Conservation (phyloP, 2,888 invertebrate species). For the Drosophila fulvimacula region DNA sequence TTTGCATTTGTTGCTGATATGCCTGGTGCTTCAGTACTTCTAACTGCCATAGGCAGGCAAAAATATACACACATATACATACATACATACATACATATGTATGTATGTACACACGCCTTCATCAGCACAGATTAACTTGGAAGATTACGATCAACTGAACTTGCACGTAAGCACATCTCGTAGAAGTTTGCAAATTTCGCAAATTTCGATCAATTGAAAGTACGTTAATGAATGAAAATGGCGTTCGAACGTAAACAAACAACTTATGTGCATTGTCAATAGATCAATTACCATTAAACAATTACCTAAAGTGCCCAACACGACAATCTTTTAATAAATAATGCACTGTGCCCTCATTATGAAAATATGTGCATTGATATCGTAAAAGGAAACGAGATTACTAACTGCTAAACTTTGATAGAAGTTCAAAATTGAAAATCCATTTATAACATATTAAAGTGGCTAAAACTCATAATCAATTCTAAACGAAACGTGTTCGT, state of each 20-base stretch:
- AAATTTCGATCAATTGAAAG: constrained; percentile 18
- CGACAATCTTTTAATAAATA: not conserved
- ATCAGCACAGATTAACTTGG: constrained; percentile 1
- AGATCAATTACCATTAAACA: constrained; percentile 28
- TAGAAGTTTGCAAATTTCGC: constrained; percentile 9
- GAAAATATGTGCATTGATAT: not conserved
- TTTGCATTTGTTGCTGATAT: constrained; percentile 21
- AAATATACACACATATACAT: not conserved
- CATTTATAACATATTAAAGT: constrained; percentile 16
- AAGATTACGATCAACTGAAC: constrained; percentile 9
- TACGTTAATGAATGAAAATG: constrained; percentile 25
- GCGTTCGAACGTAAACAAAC: constrained; percentile 6
- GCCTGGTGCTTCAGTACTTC: not conserved
- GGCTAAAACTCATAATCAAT: constrained; percentile 6
- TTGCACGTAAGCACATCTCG: constrained; percentile 27
- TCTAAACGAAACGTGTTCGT: constrained; percentile 11
- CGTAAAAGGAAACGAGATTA: constrained; percentile 26
- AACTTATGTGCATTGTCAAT: constrained; percentile 22
- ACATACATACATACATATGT: not conserved
- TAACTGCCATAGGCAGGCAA: not conserved
- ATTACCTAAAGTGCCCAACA: constrained; percentile 13
- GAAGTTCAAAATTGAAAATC: constrained; percentile 17
- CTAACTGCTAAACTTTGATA: constrained; percentile 26
- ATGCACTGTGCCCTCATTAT: constrained; percentile 9
- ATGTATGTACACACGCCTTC: not conserved